A percentile compares a stretch with the other conserved stretches of the same genome.
Conservation (phyloP, 2,113 vertebrate species). For the Gobiocypris rarus region DNA sequence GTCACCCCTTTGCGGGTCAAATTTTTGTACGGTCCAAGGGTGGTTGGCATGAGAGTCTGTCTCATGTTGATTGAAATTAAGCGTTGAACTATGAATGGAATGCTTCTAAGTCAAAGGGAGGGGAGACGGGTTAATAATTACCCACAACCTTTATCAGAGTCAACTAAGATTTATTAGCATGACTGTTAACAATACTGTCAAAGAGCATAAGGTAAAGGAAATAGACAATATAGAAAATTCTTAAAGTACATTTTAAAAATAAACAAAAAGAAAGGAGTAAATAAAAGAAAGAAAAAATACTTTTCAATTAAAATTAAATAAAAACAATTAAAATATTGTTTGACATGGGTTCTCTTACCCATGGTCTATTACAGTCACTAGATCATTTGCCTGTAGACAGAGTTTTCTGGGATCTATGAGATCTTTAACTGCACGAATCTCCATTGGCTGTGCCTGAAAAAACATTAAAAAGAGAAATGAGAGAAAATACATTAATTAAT, state of each 20-base stretch:
- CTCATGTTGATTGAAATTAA: neutral
- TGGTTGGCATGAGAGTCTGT: neutral
- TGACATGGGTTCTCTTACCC: slow-evolving; percentile 65
- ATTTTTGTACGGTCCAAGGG: neutral
- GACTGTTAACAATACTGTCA: neutral
- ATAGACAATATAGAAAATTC: neutral
- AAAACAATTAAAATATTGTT: neutral
- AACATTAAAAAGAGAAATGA: neutral
- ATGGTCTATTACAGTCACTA: slow-evolving; percentile 83
- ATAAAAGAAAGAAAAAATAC: neutral
- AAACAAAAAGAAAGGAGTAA: neutral
- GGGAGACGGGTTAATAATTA: slow-evolving; percentile 54
- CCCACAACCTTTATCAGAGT: slow-evolving; percentile 1
- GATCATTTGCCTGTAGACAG: slow-evolving; percentile 74
- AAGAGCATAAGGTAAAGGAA: neutral
- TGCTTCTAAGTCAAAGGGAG: slow-evolving; percentile 34
- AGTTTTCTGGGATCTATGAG: slow-evolving; percentile 81
- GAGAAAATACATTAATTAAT: neutral
- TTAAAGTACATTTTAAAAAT: neutral
- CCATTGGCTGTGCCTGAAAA: slow-evolving; percentile 79
- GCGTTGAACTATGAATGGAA: slow-evolving; percentile 48
- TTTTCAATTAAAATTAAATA: neutral
- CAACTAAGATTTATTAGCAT: neutral
- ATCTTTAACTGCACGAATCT: slow-evolving; percentile 76
- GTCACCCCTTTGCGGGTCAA: neutral